These are phyloP conservation scores for Sarcophaga rosellei DNA, from an alignment of 2,888 invertebrate genomes.

Conservation along the genomic window DNA sequence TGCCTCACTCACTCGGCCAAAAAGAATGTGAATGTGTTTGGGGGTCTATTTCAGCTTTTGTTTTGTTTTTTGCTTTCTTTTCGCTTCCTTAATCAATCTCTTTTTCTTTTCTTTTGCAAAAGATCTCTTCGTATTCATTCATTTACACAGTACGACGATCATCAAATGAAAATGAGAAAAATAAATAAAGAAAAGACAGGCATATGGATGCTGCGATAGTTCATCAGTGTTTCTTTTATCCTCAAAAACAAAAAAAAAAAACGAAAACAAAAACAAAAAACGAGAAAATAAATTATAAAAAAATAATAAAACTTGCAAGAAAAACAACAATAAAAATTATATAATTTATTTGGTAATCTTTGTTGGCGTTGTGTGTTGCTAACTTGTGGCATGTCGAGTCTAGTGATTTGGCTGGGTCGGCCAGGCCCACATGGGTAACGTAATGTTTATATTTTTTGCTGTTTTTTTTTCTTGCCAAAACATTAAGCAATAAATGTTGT, in stretches of 20 bases:
- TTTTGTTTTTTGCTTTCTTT: not conserved
- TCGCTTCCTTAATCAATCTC: not conserved
- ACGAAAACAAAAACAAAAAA: slow-evolving; percentile 15
- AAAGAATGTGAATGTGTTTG: slow-evolving; percentile 11
- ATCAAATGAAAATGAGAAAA: not conserved
- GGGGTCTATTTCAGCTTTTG: slow-evolving; percentile 25
- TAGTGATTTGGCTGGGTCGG: not conserved
- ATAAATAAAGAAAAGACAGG: not conserved
- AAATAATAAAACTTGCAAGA: slow-evolving; percentile 18
- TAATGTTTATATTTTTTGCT: not conserved
- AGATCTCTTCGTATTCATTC: slow-evolving; percentile 7
- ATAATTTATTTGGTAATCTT: slow-evolving; percentile 55
- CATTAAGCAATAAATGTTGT: slow-evolving; percentile 21
- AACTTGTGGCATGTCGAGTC: not conserved
- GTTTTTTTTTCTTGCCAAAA: not conserved
- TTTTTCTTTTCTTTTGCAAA: not conserved
- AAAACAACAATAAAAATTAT: slow-evolving; percentile 32
- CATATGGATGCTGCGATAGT: slow-evolving; percentile 2
- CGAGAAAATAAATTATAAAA: slow-evolving; percentile 27
- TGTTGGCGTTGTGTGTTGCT: not conserved
- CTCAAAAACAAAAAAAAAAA: slow-evolving; percentile 9
- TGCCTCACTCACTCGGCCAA: not conserved
- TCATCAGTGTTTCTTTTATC: slow-evolving; percentile 34
- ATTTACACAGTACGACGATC: slow-evolving; percentile 1
- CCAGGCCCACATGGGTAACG: slow-evolving; percentile 32